Evolutionary conservation across 2,888 invertebrate species (phyloP).

Genomic region (Cantharis rufa): DNA sequence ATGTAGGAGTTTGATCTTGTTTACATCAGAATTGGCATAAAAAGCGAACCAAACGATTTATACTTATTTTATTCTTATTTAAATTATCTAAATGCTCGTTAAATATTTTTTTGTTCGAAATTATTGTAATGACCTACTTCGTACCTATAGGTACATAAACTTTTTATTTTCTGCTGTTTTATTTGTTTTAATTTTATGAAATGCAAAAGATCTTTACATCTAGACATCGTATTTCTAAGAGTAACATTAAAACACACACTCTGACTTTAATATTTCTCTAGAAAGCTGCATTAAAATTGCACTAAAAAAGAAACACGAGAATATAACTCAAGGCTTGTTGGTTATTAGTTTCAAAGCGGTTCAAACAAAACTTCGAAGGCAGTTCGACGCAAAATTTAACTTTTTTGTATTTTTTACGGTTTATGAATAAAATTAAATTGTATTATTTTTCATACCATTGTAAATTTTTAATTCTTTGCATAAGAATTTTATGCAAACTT

Average conservation of each 20-base stretch:
- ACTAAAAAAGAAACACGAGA: conserved; percentile 12
- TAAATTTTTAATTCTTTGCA: background rate
- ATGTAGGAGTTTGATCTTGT: conserved; percentile 30
- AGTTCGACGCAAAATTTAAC: background rate
- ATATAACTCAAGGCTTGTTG: conserved; percentile 2
- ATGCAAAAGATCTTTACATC: conserved; percentile 1
- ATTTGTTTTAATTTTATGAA: background rate
- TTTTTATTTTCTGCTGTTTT: background rate
- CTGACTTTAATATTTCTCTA: conserved; percentile 11
- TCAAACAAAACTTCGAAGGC: background rate
- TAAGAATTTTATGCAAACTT: background rate
- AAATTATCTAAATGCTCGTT: background rate
- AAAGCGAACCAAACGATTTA: conserved; percentile 10
- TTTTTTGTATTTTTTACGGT: background rate
- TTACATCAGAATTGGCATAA: conserved; percentile 15
- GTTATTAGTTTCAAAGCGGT: conserved; percentile 5
- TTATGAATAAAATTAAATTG: background rate
- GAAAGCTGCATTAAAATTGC: conserved; percentile 12
- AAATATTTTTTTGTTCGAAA: background rate
- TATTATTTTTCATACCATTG: background rate
- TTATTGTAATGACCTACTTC: background rate
- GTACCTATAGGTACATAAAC: background rate
- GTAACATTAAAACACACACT: conserved; percentile 7
- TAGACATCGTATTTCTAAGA: background rate
- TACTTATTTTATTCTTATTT: background rate